Percentiles rank a stretch among this genome's conserved stretches.
phyloP scores from a whole-genome alignment of 1,140 invertebrate genomes.

The Sinella curviseta region DNA sequence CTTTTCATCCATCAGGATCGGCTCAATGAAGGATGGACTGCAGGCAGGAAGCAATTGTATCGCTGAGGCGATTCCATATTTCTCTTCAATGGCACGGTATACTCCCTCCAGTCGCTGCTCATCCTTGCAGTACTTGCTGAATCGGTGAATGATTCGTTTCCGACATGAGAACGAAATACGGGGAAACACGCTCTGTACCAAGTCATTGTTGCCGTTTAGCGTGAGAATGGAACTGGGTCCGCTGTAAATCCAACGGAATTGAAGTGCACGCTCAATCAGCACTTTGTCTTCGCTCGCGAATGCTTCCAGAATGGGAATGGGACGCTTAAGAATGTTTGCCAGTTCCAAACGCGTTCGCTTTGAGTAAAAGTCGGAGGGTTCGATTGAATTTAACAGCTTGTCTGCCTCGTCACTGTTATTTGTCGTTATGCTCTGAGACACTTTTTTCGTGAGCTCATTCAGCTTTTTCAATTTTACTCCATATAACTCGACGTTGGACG shows the following conservation, averaged over 20 bases:
- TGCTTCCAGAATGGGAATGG: slow-evolving; percentile 22
- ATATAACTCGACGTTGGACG: slow-evolving; percentile 11
- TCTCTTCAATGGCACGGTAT: slow-evolving; percentile 19
- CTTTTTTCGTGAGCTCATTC: slow-evolving; percentile 27
- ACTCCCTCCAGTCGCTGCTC: slow-evolving; percentile 1
- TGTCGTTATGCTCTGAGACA: slow-evolving; percentile 2
- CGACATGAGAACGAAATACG: slow-evolving; percentile 20
- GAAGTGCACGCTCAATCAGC: slow-evolving; percentile 21
- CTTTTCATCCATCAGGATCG: slow-evolving; percentile 17
- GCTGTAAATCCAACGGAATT: slow-evolving; percentile 34
- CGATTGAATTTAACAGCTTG: background rate
- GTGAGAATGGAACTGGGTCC: background rate
- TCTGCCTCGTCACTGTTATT: slow-evolving; percentile 21
- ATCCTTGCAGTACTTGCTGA: slow-evolving; percentile 29
- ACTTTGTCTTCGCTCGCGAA: slow-evolving; percentile 25
- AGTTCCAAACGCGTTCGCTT: slow-evolving; percentile 28
- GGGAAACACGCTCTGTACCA: slow-evolving; percentile 30
- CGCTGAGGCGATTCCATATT: slow-evolving; percentile 28
- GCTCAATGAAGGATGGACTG: slow-evolving; percentile 29
- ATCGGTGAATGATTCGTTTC: slow-evolving; percentile 13
- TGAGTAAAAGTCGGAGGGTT: slow-evolving; percentile 17
- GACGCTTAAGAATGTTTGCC: slow-evolving; percentile 25
- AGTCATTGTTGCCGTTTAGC: slow-evolving; percentile 15
- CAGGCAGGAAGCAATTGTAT: slow-evolving; percentile 24
- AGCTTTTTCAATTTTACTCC: slow-evolving; percentile 32